These are phyloP conservation scores for Drosophila cognata DNA, from an alignment of 2,888 invertebrate species.

Conservation along the genomic window DNA sequence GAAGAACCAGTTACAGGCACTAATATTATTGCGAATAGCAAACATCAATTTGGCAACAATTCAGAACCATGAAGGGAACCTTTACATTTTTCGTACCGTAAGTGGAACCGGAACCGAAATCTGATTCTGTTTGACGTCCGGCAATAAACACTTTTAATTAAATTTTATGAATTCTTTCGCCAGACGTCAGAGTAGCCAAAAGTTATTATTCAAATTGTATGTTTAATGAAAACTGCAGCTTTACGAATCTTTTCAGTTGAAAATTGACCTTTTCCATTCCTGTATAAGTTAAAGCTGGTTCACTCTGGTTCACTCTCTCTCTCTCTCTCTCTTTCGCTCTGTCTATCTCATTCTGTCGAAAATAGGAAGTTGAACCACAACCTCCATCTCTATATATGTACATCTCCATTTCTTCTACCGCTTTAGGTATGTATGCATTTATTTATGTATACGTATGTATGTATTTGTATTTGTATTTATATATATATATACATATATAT, in stretches of 20 bases:
- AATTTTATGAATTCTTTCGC: neutral
- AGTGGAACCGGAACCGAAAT: neutral
- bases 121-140: neutral
- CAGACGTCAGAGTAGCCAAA: neutral
- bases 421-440: neutral
- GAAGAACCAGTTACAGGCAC: neutral
- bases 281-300: no score
- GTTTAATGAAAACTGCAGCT: neutral
- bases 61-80: neutral
- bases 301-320: no score
- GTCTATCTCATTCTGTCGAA: neutral
- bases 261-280: neutral
- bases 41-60: neutral
- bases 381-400: constrained; percentile 7
- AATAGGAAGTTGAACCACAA: neutral
- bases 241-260: neutral
- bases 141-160: neutral
- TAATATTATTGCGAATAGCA: neutral
- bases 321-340: neutral
- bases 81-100: neutral
- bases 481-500: constrained; percentile 3
- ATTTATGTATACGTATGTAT: neutral
- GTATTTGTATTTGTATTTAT: neutral
- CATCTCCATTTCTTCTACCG: constrained; percentile 8
- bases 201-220: neutral